Percentiles rank a stretch among this genome's conserved stretches.
Evolutionary conservation across 2,113 vertebrate species (phyloP).

Genomic region (Bujurquina vittata): DNA sequence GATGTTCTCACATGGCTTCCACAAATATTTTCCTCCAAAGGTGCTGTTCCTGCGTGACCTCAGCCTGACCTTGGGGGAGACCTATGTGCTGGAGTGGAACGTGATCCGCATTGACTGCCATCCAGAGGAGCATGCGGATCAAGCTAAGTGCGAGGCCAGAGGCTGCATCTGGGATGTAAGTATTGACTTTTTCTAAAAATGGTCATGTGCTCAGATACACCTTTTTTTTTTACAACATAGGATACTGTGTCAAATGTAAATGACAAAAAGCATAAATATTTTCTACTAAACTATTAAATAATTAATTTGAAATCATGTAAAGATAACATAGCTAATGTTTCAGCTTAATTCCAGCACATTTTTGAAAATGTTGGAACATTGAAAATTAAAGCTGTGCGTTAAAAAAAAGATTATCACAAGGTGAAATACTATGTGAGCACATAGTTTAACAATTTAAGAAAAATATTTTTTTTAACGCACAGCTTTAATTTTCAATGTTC

Average conservation of each 20-base stretch:
- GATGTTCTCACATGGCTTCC: neutral
- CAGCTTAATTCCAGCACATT: no score
- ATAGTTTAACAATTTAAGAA: no score
- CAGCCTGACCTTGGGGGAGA: conserved; percentile 69
- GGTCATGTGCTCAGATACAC: neutral
- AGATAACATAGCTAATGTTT: no score
- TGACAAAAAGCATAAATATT: neutral
- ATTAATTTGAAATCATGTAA: neutral
- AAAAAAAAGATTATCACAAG: no score
- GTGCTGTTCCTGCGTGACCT: conserved; percentile 71
- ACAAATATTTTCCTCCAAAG: conserved; percentile 49
- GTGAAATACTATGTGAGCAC: no score
- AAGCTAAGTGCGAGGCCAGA: conserved; percentile 67
- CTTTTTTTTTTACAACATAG: neutral
- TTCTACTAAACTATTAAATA: no score
- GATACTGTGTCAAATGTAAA: neutral
- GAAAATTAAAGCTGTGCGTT: no score
- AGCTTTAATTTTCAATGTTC: no score
- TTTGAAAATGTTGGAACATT: no score
- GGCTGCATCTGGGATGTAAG: conserved; percentile 82
- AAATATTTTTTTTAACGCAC: no score
- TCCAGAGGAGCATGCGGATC: conserved; percentile 58
- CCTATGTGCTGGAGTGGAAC: conserved; percentile 72
- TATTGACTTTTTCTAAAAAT: neutral
- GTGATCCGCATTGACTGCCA: conserved; percentile 74